A percentile compares a stretch with the other conserved stretches of the same genome.
Evolutionary conservation across 2,113 vertebrate species (phyloP).

Genomic region (Leptodactylus fuscus): DNA sequence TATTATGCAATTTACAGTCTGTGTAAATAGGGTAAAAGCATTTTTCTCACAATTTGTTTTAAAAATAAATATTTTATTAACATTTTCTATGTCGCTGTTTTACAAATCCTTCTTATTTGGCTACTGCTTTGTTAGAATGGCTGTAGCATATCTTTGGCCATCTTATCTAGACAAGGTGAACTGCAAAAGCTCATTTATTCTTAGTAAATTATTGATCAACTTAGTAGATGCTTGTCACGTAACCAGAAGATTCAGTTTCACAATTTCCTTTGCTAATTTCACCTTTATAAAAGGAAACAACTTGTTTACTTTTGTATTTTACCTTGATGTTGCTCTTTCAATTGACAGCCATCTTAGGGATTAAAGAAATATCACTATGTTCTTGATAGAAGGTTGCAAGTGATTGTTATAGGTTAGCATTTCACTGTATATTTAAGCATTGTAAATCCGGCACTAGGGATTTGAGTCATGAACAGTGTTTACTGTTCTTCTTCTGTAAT

Average conservation of each 20-base stretch:
- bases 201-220: slow-evolving; percentile 59
- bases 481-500: slow-evolving; percentile 4
- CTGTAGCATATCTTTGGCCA: not conserved
- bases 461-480: slow-evolving; percentile 50
- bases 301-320: slow-evolving; percentile 59
- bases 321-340: slow-evolving; percentile 51
- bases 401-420: slow-evolving; percentile 50
- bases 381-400: slow-evolving; percentile 53
- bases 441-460: slow-evolving; percentile 49
- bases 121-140: not conserved
- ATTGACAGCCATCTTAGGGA: slow-evolving; percentile 53
- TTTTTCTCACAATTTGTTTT: not conserved
- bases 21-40: not conserved
- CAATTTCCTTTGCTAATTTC: slow-evolving; percentile 60
- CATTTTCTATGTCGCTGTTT: not conserved
- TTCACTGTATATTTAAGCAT: slow-evolving; percentile 55
- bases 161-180: slow-evolving; percentile 54
- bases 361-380: slow-evolving; percentile 57
- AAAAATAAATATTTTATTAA: not conserved
- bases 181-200: slow-evolving; percentile 48
- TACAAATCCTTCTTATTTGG: not conserved
- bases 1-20: not conserved
- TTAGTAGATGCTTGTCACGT: slow-evolving; percentile 54
- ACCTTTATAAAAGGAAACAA: slow-evolving; percentile 59
- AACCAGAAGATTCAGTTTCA: slow-evolving; percentile 52